These are phyloP conservation scores for Hirtodrosophila alboralis DNA, from an alignment of 2,888 invertebrate species.

Conservation along the genomic window DNA sequence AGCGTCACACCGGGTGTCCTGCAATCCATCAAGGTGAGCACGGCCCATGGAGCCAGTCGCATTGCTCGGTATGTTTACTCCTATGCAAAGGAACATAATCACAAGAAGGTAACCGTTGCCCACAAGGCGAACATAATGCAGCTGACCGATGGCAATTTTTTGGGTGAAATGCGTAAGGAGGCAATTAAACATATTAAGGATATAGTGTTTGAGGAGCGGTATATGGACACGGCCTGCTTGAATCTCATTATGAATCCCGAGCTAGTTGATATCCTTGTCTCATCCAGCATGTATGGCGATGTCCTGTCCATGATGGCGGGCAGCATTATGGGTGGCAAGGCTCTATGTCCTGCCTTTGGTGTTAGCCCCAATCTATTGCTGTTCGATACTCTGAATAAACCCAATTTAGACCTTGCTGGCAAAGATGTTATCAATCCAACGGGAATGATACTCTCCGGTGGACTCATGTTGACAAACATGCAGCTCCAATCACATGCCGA, in stretches of 20 bases:
- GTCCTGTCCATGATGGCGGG: constrained; percentile 98
- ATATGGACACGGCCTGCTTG: constrained; percentile 90
- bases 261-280: constrained; percentile 93
- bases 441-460: constrained; percentile 97
- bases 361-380: constrained; percentile 91
- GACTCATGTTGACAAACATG: constrained; percentile 95
- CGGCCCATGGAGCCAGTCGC: constrained; percentile 93
- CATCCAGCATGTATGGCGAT: constrained; percentile 98
- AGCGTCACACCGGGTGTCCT: constrained; percentile 94
- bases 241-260: constrained; percentile 47
- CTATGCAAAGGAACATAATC: constrained; percentile 95
- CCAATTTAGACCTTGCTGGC: constrained; percentile 95
- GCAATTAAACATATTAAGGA: constrained; percentile 93
- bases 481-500: constrained; percentile 92
- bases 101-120: constrained; percentile 97
- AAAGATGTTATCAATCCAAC: constrained; percentile 95
- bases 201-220: constrained; percentile 97
- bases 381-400: constrained; percentile 95
- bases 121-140: constrained; percentile 99
- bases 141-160: constrained; percentile 96
- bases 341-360: constrained; percentile 96
- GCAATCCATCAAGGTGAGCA: constrained; percentile 98
- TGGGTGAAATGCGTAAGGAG: constrained; percentile 91
- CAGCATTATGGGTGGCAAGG: constrained; percentile 97
- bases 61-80: constrained; percentile 99